Conservation (phyloP, 2,888 invertebrate genomes). For the Agrotis exclamationis region DNA sequence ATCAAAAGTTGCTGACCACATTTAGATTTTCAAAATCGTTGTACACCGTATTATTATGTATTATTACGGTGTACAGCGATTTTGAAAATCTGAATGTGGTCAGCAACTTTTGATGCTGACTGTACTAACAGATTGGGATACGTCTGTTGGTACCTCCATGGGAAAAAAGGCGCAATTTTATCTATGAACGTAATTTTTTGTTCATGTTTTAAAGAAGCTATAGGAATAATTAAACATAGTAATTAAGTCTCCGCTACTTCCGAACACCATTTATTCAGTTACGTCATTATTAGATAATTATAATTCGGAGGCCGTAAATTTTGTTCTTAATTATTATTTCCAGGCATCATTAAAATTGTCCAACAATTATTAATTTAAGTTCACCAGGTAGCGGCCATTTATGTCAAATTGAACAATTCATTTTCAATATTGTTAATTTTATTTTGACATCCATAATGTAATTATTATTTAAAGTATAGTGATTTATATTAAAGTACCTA, state of each 20-base stretch:
- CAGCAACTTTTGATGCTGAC: too few relatives aligned
- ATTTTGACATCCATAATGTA: background rate
- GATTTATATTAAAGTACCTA: too few relatives aligned
- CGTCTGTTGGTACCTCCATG: too few relatives aligned
- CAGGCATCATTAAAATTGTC: constrained; percentile 16
- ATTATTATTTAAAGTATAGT: background rate
- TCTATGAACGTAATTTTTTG: too few relatives aligned
- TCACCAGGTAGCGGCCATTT: background rate
- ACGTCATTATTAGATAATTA: constrained; percentile 19
- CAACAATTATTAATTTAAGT: background rate
- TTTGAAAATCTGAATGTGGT: too few relatives aligned
- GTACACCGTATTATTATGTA: too few relatives aligned
- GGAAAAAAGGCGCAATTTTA: too few relatives aligned
- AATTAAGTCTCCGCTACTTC: constrained; percentile 15
- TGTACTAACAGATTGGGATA: too few relatives aligned
- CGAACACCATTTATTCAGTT: constrained; percentile 18
- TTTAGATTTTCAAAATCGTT: too few relatives aligned
- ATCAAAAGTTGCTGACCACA: too few relatives aligned
- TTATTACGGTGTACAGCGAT: too few relatives aligned
- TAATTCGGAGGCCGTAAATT: constrained; percentile 18
- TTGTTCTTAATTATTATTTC: constrained; percentile 15
- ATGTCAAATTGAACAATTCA: background rate
- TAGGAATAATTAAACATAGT: background rate
- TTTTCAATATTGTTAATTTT: background rate
- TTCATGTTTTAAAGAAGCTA: background rate